These are phyloP conservation scores for Sweltsa coloradensis DNA, from an alignment of 1,140 invertebrate species.

Conservation along the genomic window DNA sequence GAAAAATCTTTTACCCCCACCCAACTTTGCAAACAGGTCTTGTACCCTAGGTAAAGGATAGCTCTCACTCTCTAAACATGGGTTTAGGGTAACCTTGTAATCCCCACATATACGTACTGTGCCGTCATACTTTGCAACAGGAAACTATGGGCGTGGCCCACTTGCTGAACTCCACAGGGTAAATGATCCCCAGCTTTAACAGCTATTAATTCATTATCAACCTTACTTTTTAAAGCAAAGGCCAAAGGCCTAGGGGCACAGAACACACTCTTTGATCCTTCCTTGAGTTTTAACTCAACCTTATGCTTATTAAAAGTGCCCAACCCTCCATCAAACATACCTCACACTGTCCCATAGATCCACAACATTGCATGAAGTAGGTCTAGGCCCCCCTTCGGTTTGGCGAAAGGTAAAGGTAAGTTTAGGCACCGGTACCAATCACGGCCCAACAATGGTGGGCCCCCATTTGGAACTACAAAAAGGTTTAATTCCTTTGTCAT, in stretches of 20 bases:
- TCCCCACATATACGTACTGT: slow-evolving; percentile 23
- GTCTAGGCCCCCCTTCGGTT: neutral
- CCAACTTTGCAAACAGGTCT: slow-evolving; percentile 11
- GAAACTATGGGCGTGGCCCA: slow-evolving; percentile 27
- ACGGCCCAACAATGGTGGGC: slow-evolving; percentile 15
- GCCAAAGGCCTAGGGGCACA: neutral
- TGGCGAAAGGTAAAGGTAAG: neutral
- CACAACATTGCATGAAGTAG: neutral
- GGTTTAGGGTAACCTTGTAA: slow-evolving; percentile 15
- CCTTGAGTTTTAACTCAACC: neutral
- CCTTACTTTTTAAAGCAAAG: slow-evolving; percentile 1
- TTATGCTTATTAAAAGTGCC: neutral
- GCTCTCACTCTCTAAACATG: neutral
- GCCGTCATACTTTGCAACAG: slow-evolving; percentile 22
- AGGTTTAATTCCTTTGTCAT: neutral
- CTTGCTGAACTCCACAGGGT: slow-evolving; percentile 14
- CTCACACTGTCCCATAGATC: neutral
- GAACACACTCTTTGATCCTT: neutral
- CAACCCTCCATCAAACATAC: neutral
- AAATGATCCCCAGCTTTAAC: neutral
- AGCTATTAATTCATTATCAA: slow-evolving; percentile 1
- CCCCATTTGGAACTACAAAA: slow-evolving; percentile 1
- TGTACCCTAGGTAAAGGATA: slow-evolving; percentile 3
- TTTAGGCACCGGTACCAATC: slow-evolving; percentile 17
- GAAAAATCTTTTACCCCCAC: slow-evolving; percentile 2